phyloP scores from a whole-genome alignment of 1,140 invertebrate genomes.

The Hyles vespertilio region DNA sequence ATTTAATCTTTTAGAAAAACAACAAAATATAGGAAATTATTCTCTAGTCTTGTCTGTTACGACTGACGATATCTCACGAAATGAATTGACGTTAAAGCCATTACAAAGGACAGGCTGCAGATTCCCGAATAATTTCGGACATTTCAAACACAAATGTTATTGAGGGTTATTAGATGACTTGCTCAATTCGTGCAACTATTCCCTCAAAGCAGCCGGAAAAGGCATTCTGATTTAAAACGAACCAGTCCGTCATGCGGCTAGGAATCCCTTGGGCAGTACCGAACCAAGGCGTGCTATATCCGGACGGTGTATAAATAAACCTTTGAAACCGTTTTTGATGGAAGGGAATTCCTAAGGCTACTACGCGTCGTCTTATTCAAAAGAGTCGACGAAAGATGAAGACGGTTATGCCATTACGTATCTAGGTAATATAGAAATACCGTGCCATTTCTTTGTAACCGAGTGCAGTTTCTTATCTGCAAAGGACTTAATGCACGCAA shows the following conservation, averaged over 20 bases:
- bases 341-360: conserved; percentile 11
- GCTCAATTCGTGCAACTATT: conserved; percentile 1
- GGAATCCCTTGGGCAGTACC: conserved; percentile 20
- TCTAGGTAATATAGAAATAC: background rate
- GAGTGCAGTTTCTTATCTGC: too few relatives aligned
- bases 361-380: background rate
- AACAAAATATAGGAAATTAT: too few relatives aligned
- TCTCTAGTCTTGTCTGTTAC: too few relatives aligned
- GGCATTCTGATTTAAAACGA: conserved; percentile 7
- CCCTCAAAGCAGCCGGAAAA: conserved; percentile 13
- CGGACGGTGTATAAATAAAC: conserved; percentile 10
- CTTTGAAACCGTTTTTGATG: conserved; percentile 11
- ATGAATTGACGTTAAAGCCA: too few relatives aligned
- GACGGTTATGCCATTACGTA: too few relatives aligned
- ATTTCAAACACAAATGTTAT: too few relatives aligned
- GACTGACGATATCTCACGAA: too few relatives aligned
- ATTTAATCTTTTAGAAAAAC: too few relatives aligned
- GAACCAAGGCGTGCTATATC: conserved; percentile 4
- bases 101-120: too few relatives aligned
- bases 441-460: background rate
- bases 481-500: too few relatives aligned
- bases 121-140: too few relatives aligned
- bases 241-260: conserved; percentile 10
- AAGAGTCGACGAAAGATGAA: too few relatives aligned
- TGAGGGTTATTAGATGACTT: background rate